These are phyloP conservation scores for Pelecanoides urinatrix DNA, from an alignment of 2,113 vertebrate genomes.

Conservation along the genomic window DNA sequence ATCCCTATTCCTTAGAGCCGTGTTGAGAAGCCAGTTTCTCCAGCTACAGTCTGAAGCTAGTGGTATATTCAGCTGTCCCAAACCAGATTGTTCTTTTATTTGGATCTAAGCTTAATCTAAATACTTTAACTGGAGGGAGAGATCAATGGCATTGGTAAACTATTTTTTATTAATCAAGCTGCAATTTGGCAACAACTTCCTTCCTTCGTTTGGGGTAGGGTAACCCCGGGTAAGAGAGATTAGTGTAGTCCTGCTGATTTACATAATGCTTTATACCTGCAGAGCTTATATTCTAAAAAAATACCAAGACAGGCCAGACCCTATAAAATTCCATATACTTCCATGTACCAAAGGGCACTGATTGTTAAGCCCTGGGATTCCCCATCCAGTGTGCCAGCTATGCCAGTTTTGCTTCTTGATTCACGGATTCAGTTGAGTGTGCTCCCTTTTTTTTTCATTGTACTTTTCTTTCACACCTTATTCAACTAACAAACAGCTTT, in stretches of 20 bases:
- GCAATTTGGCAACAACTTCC: background rate
- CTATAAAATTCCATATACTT: background rate
- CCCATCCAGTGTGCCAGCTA: background rate
- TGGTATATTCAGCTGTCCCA: constrained; percentile 72
- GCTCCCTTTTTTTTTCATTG: background rate
- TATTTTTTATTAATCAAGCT: background rate
- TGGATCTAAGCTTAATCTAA: constrained; percentile 68
- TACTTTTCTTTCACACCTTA: background rate
- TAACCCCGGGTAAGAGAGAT: background rate
- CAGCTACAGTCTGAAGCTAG: constrained; percentile 56
- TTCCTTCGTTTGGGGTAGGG: background rate
- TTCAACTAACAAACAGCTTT: background rate
- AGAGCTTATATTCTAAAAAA: background rate
- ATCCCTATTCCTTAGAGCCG: constrained; percentile 70
- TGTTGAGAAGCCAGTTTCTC: constrained; percentile 71
- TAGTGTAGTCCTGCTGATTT: background rate
- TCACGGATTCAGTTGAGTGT: background rate
- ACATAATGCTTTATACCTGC: background rate
- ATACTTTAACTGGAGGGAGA: constrained; percentile 71
- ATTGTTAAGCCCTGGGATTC: background rate
- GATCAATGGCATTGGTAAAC: constrained; percentile 55
- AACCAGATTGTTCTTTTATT: constrained; percentile 74
- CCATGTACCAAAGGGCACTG: background rate
- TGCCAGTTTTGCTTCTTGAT: background rate
- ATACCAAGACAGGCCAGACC: background rate